These are phyloP conservation scores for Regulus satrapa DNA, from an alignment of 2,113 vertebrate genomes.

Conservation along the genomic window DNA sequence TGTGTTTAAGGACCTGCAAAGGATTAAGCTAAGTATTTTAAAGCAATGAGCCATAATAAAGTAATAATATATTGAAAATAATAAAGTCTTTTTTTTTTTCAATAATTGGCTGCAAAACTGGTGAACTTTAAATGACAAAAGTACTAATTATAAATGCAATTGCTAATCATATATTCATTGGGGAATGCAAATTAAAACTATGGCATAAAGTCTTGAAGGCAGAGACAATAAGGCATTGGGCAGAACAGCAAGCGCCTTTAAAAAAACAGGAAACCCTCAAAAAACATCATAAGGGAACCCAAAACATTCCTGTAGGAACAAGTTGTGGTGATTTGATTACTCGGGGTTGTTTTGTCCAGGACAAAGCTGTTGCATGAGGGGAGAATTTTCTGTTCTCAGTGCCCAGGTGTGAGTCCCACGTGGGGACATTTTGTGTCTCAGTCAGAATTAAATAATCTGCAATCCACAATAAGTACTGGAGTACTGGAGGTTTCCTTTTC, in stretches of 20 bases:
- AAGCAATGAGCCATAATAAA: conserved; percentile 81
- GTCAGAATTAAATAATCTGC: background rate
- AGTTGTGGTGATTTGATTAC: background rate
- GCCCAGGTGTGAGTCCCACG: background rate
- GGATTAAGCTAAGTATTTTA: conserved; percentile 80
- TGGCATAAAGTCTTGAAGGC: background rate
- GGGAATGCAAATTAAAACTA: conserved; percentile 18
- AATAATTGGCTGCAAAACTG: conserved; percentile 74
- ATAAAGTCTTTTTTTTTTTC: conserved; percentile 69
- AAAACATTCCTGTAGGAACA: background rate
- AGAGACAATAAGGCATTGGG: background rate
- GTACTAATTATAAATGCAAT: conserved; percentile 70
- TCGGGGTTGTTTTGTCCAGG: background rate
- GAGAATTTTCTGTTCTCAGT: background rate
- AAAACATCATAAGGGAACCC: background rate
- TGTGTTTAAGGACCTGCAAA: conserved; percentile 82
- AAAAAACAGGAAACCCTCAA: background rate
- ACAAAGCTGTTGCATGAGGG: background rate
- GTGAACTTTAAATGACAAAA: conserved; percentile 75
- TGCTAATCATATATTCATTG: conserved; percentile 30
- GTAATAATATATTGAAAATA: conserved; percentile 80
- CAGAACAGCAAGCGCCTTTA: background rate
- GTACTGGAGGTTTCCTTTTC: background rate
- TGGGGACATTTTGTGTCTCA: background rate
- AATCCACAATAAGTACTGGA: background rate